Percentiles rank a stretch among this genome's conserved stretches.
Conservation (phyloP, 1,140 invertebrate genomes). For the Sinonovacula constricta region DNA sequence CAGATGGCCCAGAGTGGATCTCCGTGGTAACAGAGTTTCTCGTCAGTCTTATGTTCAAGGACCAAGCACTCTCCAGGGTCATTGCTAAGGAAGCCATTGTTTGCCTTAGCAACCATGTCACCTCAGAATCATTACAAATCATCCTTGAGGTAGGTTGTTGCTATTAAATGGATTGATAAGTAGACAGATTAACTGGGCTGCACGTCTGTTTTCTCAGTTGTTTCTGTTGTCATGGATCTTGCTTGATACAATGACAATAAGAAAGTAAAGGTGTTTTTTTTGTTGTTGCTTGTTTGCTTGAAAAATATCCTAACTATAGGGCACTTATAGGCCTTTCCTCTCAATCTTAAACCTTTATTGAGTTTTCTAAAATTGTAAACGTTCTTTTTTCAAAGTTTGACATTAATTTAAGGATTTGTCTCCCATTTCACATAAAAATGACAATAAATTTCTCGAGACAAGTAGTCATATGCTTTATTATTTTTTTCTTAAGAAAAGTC, state of each 20-base stretch:
- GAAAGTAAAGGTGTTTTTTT: neutral
- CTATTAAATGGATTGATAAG: neutral
- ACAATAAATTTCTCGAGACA: neutral
- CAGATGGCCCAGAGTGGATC: too few species aligned
- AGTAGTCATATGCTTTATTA: too few species aligned
- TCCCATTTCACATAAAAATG: neutral
- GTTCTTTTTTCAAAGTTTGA: neutral
- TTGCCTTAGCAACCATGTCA: conserved; percentile 85
- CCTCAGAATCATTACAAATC: conserved; percentile 83
- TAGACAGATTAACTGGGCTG: neutral
- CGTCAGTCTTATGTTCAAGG: too few species aligned
- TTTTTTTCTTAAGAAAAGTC: too few species aligned
- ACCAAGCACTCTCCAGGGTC: too few species aligned
- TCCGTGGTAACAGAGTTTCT: too few species aligned
- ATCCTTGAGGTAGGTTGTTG: conserved; percentile 83
- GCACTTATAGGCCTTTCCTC: neutral
- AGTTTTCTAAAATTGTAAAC: neutral
- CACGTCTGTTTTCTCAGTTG: too few species aligned
- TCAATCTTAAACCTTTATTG: neutral
- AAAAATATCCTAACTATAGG: too few species aligned
- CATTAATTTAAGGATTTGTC: neutral
- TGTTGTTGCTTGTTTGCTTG: too few species aligned
- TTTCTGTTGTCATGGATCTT: too few species aligned
- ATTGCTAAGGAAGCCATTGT: too few species aligned
- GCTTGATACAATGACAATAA: neutral